phyloP scores from a whole-genome alignment of 2,113 vertebrate species.

The Phainopepla nitens region DNA sequence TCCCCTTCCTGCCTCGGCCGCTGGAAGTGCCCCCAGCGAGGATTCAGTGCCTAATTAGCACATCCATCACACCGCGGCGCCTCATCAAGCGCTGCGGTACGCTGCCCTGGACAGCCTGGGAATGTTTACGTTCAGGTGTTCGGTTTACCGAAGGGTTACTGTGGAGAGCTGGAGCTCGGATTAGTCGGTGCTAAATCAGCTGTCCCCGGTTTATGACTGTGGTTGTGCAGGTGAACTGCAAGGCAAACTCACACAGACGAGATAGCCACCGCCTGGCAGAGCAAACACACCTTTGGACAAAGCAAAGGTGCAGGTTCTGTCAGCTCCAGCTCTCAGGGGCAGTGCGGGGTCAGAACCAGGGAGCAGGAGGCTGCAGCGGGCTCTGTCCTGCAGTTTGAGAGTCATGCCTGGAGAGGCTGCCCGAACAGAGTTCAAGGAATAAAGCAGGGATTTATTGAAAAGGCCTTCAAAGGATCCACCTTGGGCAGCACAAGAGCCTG shows the following conservation, averaged over 20 bases:
- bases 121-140: accelerated
- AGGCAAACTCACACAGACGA: accelerated
- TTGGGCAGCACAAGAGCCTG: no score
- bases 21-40: accelerated
- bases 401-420: no score
- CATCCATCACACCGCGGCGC: accelerated
- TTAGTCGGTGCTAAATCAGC: not conserved
- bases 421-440: no score
- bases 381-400: no score
- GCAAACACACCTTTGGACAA: not conserved
- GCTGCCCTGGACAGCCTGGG: accelerated
- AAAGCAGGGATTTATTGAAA: no score
- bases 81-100: accelerated
- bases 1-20: not conserved
- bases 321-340: no score
- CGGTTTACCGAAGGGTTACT: accelerated
- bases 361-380: no score
- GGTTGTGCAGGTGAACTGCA: accelerated
- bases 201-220: accelerated
- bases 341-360: no score
- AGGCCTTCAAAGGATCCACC: no score
- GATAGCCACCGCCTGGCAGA: not conserved
- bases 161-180: not conserved
- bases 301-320: accelerated
- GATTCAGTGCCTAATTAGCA: accelerated